Evolutionary conservation across 1,140 invertebrate genomes (phyloP), one percentile per base, ranked within the genome.

Genomic region (Micrasema longulum): DNA sequence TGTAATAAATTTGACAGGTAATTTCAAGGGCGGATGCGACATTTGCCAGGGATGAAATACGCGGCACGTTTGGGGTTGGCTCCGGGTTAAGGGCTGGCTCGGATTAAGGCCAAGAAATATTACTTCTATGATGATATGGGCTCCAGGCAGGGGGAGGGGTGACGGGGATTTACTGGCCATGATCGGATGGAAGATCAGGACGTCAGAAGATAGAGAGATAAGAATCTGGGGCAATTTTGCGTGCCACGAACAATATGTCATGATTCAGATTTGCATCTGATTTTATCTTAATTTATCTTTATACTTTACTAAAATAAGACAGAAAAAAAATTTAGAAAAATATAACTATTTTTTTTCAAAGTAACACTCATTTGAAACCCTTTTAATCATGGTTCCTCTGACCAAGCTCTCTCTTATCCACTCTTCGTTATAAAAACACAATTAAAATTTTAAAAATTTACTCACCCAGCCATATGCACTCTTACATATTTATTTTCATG

Each of bases 1-100:
- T n/a, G 60, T 64, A 60, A 47, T 64, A 64, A 48, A 64, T 45
- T 64, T 64, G 60, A 48, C 60, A 64, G 60, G 41, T 64, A 45
- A 64, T 64, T 47, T 47, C 20, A 64, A 64, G 60, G 60, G 22
- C 60, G 43, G 31, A 26, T 64, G 60, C 60, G 60, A 64, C 60
- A 64, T 64, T 64, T 36, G 41, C 60, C 31, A 62, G 43, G 60
- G 41, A 64, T 64, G 60, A 47, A 26, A 47, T 45, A 64, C 57
- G 57, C 57, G 20, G 36, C 57, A 63, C 57, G 57, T 63, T 16
- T 16, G 16, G 35, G 26, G n/a, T n/a, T n/a, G n/a, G n/a, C 55
- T 14, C n/a, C 14, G 31, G 35, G 55, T n/a, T 12, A 38, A 45
- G 38, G 63, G 63, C 1, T n/a, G n/a, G n/a, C n/a, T 12, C 12